Evolutionary conservation across 2,113 vertebrate genomes (phyloP).

Genomic region (Microcebus lehilahytsara): DNA sequence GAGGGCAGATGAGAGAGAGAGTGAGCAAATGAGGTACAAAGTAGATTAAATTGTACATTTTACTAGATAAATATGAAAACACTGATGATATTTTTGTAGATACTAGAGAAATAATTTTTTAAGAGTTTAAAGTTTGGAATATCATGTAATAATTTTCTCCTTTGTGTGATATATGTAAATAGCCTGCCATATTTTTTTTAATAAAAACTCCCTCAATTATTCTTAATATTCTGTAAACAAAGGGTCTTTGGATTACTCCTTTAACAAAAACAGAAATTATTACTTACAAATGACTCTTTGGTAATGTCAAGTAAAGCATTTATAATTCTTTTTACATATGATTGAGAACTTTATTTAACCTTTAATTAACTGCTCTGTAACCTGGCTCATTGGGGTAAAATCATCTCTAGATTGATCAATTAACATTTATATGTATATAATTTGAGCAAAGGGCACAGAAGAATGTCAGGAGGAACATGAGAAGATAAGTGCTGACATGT

Average conservation of each 20-base stretch:
- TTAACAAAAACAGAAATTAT: not conserved
- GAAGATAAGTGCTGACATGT: not conserved
- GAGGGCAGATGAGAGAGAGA: not conserved
- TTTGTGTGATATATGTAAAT: not conserved
- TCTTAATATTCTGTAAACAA: not conserved
- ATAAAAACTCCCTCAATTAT: not conserved
- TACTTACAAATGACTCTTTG: not conserved
- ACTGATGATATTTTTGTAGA: not conserved
- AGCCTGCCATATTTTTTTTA: not conserved
- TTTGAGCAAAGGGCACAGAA: conserved; percentile 45
- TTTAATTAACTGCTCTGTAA: conserved; percentile 1
- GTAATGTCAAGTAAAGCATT: not conserved
- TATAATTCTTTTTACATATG: not conserved
- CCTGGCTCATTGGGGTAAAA: not conserved
- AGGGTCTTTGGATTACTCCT: not conserved
- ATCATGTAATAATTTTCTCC: not conserved
- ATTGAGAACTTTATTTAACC: conserved; percentile 51
- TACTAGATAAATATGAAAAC: not conserved
- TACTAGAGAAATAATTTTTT: not conserved
- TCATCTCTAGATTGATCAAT: conserved; percentile 35
- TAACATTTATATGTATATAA: conserved; percentile 48
- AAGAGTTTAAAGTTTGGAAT: not conserved
- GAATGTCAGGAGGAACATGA: not conserved
- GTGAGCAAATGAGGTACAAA: not conserved
- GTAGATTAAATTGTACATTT: not conserved